phyloP scores from a whole-genome alignment of 2,113 vertebrate species.

The Columba janthina region DNA sequence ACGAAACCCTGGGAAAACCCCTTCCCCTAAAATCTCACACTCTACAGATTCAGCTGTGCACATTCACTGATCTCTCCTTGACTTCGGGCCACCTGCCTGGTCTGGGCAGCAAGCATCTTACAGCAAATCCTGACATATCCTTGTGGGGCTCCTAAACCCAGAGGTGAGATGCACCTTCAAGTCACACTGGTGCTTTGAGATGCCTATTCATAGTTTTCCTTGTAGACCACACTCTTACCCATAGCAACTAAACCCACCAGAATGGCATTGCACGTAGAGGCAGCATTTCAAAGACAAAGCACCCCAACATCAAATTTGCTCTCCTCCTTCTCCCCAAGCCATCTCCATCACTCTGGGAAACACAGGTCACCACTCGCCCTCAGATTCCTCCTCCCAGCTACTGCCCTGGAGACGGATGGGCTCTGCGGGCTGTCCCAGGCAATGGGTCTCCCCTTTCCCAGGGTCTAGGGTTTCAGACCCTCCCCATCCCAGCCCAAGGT shows the following conservation, averaged over 20 bases:
- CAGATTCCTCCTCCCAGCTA: neutral
- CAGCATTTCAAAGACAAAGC: neutral
- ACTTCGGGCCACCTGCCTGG: neutral
- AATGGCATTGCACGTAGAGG: fast-evolving
- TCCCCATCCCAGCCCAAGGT: constrained; percentile 28
- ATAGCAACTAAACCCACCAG: neutral
- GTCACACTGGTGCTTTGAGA: neutral
- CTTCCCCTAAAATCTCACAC: neutral
- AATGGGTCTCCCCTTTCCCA: constrained; percentile 4
- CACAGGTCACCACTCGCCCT: neutral
- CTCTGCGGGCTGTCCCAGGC: neutral
- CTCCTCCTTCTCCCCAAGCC: neutral
- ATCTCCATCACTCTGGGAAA: neutral
- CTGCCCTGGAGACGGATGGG: neutral
- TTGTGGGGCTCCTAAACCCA: neutral
- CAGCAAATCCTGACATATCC: neutral
- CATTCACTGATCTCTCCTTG: neutral
- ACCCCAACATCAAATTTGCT: neutral
- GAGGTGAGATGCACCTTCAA: neutral
- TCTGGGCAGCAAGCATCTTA: neutral
- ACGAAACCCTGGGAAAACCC: neutral
- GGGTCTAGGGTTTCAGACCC: constrained; percentile 61
- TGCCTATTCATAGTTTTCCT: neutral
- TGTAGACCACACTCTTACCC: neutral
- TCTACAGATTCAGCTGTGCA: neutral